Conservation (phyloP, 2,888 invertebrate genomes). For the Aspidiotus destructor region DNA sequence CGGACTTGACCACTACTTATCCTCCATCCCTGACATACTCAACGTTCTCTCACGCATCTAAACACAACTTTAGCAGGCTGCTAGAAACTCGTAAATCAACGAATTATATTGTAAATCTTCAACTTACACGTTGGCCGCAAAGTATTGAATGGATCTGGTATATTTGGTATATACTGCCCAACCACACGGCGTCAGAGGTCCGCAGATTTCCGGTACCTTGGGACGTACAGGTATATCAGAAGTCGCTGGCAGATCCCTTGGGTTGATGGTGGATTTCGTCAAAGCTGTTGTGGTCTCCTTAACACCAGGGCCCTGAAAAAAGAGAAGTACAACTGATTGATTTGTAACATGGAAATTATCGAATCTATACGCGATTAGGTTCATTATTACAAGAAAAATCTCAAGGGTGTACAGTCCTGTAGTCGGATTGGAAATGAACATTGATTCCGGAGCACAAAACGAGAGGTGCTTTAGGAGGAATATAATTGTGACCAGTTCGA, state of each 20-base stretch:
- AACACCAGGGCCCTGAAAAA: slow-evolving; percentile 2
- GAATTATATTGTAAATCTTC: neutral
- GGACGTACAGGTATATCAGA: neutral
- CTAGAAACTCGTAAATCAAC: no score
- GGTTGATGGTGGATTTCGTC: neutral
- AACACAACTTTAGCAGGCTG: no score
- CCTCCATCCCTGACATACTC: no score
- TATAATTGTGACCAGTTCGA: neutral
- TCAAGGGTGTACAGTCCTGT: neutral
- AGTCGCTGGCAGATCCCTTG: neutral
- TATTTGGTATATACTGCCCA: slow-evolving; percentile 52
- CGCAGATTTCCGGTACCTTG: slow-evolving; percentile 39
- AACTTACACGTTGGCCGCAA: slow-evolving; percentile 53
- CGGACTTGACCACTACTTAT: no score
- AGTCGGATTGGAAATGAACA: no score
- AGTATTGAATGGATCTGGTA: slow-evolving; percentile 47
- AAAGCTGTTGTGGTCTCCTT: neutral
- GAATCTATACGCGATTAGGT: no score
- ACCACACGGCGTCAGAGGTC: slow-evolving; percentile 47
- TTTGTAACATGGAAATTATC: neutral
- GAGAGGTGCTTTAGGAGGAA: no score
- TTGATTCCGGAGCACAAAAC: no score
- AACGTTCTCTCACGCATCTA: no score
- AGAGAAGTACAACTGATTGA: neutral
- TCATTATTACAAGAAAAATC: no score